Evolutionary conservation across 1,140 invertebrate species (phyloP).

Genomic region (Harlomillsia oculata): DNA sequence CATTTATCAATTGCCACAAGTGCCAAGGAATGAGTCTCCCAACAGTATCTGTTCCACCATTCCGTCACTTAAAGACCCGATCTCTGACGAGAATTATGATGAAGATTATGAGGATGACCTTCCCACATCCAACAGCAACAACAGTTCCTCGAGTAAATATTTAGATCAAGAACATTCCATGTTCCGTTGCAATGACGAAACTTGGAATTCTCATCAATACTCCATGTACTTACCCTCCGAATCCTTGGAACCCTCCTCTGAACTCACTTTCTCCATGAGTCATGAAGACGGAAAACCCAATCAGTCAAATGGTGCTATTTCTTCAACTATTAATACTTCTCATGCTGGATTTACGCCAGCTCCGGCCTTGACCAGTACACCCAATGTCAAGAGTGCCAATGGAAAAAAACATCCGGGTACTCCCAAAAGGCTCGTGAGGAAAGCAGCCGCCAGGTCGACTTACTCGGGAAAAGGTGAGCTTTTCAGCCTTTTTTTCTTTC

Average conservation of each 20-base stretch:
- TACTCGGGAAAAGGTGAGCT: slow-evolving; percentile 24
- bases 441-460: slow-evolving; percentile 21
- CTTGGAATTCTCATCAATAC: slow-evolving; percentile 32
- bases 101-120: slow-evolving; percentile 6
- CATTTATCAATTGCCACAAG: too few species aligned
- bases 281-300: background rate
- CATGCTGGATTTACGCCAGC: too few species aligned
- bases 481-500: background rate
- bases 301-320: too few species aligned
- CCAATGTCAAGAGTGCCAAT: background rate
- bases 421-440: slow-evolving; percentile 22
- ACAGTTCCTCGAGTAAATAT: background rate
- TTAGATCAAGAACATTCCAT: background rate
- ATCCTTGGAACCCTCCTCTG: background rate
- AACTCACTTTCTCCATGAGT: background rate
- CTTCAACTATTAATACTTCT: too few species aligned
- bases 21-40: too few species aligned
- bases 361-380: too few species aligned
- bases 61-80: background rate
- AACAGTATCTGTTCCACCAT: too few species aligned
- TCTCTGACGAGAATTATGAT: slow-evolving; percentile 1
- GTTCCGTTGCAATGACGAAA: slow-evolving; percentile 21
- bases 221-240: background rate
- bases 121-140: too few species aligned
- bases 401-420: background rate